Base-by-base conservation (phyloP, 2,113 vertebrate species). In the Nothobranchius furzeri region DNA sequence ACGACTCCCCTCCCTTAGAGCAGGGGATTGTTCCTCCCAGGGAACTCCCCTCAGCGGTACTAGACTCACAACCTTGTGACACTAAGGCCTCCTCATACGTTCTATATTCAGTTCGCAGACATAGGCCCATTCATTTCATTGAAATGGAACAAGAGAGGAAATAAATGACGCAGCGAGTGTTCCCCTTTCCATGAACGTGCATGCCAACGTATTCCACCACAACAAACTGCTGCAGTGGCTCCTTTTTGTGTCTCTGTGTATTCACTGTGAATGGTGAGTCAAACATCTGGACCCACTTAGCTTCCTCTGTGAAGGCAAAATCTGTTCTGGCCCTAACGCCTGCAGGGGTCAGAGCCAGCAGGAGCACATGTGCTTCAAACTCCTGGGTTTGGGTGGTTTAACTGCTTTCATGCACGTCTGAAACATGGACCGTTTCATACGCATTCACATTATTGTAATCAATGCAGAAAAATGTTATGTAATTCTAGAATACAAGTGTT, bases 261-360 rank as follows among this genome's bases (percentile, higher is more conserved):
- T 81, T 87, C 78, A 20, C 45, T 65, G 75, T 78, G 69, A 78
- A 71, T 76, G 64, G 68, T 86, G 85, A 89, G 65, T 85, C 82
- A 87, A 15, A 60, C 93, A 93, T 93, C 89, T 93, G 92, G 90
- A 87, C 62, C 81, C 75, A 65, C 63, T 94, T 90, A 72, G 65
- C 74, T 66, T 12, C 60, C 47, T 68, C 77, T 30, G 30, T 30
- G 30, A 30, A 3, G 30, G 30, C 30, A 60, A 65, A 78, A 71
- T 82, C 64, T 76, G 48, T 24, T 73, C 73, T 73, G 9, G 65
- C 79, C 76, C 61, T 59, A 3, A n/a, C 51, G 58, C 75, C 78
- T 64, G 49, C 12, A 50, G 75, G 58, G 78, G 64, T 71, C 42
- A 10, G 57, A 61, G 70, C 68, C 75, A 75, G 84, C 86, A 47